A percentile compares a stretch with the other conserved stretches of the same genome.
These are phyloP conservation scores for Pinna nobilis DNA, from an alignment of 1,140 invertebrate species.

Conservation along the genomic window DNA sequence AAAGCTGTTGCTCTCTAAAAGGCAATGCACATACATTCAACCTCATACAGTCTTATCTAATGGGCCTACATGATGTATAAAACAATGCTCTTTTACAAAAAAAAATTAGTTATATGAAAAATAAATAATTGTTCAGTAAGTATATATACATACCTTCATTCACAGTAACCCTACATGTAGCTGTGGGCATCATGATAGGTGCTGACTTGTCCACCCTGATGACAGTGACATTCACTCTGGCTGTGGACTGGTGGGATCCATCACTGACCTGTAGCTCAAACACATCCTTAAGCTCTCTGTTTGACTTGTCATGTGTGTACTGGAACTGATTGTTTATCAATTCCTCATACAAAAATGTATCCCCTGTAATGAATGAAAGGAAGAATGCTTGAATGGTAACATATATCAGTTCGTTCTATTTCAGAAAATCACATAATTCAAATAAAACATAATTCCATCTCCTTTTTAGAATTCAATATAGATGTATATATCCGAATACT, in stretches of 20 bases:
- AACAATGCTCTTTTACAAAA: too few species aligned
- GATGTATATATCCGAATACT: too few species aligned
- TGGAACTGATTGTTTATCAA: slow-evolving; percentile 53
- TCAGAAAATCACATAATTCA: neutral
- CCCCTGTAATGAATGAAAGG: slow-evolving; percentile 51
- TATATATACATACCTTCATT: slow-evolving; percentile 59
- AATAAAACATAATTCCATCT: neutral
- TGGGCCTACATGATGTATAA: too few species aligned
- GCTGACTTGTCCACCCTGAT: slow-evolving; percentile 53
- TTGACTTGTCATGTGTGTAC: slow-evolving; percentile 60
- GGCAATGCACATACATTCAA: too few species aligned
- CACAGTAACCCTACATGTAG: slow-evolving; percentile 53
- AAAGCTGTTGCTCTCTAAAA: too few species aligned
- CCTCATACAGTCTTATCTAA: too few species aligned
- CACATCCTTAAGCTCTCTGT: slow-evolving; percentile 37
- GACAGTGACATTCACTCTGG: slow-evolving; percentile 48
- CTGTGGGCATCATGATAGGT: slow-evolving; percentile 47
- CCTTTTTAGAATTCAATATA: too few species aligned
- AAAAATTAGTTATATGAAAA: too few species aligned
- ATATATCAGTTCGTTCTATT: neutral
- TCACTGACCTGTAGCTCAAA: slow-evolving; percentile 61
- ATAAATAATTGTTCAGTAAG: neutral
- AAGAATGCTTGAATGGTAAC: neutral
- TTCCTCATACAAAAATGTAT: slow-evolving; percentile 57
- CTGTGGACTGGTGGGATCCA: slow-evolving; percentile 39